Evolutionary conservation across 2,113 vertebrate species (phyloP).

Genomic region (Plecotus auritus): DNA sequence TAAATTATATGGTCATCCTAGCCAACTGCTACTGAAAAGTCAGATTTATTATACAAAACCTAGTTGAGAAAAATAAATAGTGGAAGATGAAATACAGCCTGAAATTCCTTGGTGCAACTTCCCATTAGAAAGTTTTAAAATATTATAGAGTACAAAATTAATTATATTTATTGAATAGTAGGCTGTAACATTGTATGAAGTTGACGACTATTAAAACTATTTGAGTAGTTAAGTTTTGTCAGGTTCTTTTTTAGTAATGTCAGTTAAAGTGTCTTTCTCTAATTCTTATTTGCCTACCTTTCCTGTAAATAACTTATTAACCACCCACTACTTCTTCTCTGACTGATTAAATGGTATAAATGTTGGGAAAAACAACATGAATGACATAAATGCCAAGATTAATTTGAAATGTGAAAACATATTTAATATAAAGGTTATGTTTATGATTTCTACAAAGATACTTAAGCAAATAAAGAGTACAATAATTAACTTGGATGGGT

Average conservation of each 20-base stretch:
- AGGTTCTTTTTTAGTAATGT: conserved; percentile 50
- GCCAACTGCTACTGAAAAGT: neutral
- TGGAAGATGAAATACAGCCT: neutral
- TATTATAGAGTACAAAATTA: neutral
- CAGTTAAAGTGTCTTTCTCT: conserved; percentile 47
- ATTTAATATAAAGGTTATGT: conserved; percentile 34
- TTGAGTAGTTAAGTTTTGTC: conserved; percentile 53
- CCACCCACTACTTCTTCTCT: conserved; percentile 56
- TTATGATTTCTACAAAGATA: conserved; percentile 3
- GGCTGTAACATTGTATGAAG: conserved; percentile 11
- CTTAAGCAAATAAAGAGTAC: neutral
- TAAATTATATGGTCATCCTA: neutral
- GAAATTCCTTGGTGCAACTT: conserved; percentile 1
- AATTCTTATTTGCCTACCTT: conserved; percentile 62
- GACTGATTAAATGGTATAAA: conserved; percentile 60
- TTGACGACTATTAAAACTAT: conserved; percentile 16
- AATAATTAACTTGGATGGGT: conserved; percentile 18
- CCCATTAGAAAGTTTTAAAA: conserved; percentile 39
- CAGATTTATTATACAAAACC: conserved; percentile 5
- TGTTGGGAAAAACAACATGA: conserved; percentile 52
- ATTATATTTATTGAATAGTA: conserved; percentile 41
- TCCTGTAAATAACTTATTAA: conserved; percentile 68
- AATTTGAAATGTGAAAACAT: conserved; percentile 63
- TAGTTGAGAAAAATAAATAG: neutral
- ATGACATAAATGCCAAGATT: conserved; percentile 63